A percentile compares a stretch with the other conserved stretches of the same genome.
phyloP scores from a whole-genome alignment of 2,113 vertebrate species.

The Microcebus tavaratra region DNA sequence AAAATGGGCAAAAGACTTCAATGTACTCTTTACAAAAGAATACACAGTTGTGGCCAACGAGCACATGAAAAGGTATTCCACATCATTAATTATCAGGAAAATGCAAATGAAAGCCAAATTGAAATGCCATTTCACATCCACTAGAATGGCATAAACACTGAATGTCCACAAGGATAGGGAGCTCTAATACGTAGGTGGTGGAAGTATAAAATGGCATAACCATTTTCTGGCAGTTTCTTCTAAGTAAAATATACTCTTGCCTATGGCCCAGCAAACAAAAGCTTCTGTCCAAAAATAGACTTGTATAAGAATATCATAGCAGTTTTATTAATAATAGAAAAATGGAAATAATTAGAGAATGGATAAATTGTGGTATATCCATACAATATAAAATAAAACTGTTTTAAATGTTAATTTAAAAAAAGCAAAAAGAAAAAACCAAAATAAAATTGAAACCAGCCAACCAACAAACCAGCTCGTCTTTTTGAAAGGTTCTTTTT shows the following conservation, averaged over 20 bases:
- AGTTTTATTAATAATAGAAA: slow-evolving; percentile 18
- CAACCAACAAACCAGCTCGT: not conserved
- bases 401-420: not conserved
- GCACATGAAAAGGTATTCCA: not conserved
- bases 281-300: not conserved
- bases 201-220: not conserved
- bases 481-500: slow-evolving; percentile 79
- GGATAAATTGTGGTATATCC: slow-evolving; percentile 16
- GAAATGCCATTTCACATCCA: not conserved
- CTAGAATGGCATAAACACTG: not conserved
- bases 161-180: not conserved
- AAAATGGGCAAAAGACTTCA: not conserved
- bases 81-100: not conserved
- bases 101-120: not conserved
- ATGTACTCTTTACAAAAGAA: slow-evolving; percentile 41
- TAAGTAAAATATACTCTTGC: slow-evolving; percentile 9
- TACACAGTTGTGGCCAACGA: not conserved
- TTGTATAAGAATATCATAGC: not conserved
- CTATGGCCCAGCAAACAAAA: not conserved
- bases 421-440: not conserved
- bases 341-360: slow-evolving; percentile 45
- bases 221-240: not conserved
- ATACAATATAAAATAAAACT: slow-evolving; percentile 35
- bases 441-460: slow-evolving; percentile 3
- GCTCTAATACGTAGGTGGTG: not conserved